phyloP scores from a whole-genome alignment of 2,113 vertebrate species.

The Enhydra lutris region DNA sequence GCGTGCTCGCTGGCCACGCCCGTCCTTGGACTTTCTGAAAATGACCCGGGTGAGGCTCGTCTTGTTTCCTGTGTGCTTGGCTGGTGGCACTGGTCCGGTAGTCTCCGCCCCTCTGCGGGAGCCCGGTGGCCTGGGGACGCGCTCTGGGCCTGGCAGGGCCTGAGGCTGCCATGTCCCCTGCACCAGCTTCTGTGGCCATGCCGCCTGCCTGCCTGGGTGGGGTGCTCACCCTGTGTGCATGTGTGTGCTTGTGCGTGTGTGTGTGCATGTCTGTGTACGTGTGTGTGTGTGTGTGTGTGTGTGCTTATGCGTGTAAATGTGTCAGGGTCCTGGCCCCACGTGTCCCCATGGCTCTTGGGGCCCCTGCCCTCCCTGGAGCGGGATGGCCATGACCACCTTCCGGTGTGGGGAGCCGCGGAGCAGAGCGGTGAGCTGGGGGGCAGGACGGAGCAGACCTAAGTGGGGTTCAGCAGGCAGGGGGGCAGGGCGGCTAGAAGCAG shows the following conservation, averaged over 20 bases:
- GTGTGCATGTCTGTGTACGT: too few relatives aligned
- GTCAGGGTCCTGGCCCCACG: neutral
- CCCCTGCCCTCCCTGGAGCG: neutral
- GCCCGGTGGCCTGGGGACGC: accelerated
- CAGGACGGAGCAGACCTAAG: neutral
- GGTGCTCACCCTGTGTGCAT: neutral
- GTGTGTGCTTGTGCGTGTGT: neutral
- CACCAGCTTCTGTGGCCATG: neutral
- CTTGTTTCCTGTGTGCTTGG: neutral
- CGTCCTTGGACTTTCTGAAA: slow-evolving; percentile 86
- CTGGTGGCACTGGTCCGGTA: accelerated
- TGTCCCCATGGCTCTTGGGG: neutral
- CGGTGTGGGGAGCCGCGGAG: neutral
- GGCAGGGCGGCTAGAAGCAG: neutral
- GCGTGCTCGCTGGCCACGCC: slow-evolving; percentile 83
- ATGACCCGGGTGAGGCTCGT: slow-evolving; percentile 85
- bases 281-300: neutral
- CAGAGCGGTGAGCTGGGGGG: neutral
- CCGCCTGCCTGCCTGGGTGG: neutral
- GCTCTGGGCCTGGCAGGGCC: neutral
- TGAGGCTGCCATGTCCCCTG: neutral
- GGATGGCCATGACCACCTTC: neutral
- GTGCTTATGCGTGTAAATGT: neutral
- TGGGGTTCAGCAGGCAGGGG: neutral
- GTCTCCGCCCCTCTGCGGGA: neutral